Conservation (phyloP, 2,113 vertebrate genomes). For the Sialia sialis region DNA sequence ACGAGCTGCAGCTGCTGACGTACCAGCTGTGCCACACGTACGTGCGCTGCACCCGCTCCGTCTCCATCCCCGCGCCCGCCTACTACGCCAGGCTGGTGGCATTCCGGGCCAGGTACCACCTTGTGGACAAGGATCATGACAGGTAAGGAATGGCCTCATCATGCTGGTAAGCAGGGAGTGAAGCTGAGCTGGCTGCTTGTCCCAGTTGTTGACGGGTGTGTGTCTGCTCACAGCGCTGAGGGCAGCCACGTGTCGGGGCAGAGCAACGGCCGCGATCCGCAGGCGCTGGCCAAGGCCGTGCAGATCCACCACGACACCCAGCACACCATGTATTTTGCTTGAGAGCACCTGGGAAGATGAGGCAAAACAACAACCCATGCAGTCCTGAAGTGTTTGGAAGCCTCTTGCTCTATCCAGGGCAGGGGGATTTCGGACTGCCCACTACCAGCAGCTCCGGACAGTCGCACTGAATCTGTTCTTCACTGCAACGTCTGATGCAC, state of each 20-base stretch:
- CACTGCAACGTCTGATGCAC: constrained; percentile 78
- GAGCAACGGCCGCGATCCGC: constrained; percentile 96
- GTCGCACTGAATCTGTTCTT: constrained; percentile 80
- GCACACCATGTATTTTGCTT: constrained; percentile 99
- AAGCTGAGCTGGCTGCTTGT: neutral
- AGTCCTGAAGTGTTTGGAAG: constrained; percentile 66
- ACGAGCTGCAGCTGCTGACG: constrained; percentile 94
- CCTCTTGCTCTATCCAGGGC: constrained; percentile 49
- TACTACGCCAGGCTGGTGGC: constrained; percentile 97
- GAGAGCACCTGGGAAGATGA: constrained; percentile 67
- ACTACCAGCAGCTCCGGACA: constrained; percentile 85
- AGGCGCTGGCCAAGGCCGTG: constrained; percentile 95
- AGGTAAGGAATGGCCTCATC: constrained; percentile 73
- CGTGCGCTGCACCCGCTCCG: constrained; percentile 92
- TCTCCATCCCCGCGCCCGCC: constrained; percentile 96
- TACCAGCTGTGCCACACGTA: constrained; percentile 99
- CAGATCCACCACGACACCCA: constrained; percentile 99
- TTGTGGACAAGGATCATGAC: constrained; percentile 99
- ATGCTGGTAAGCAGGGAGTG: neutral
- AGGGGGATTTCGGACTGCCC: constrained; percentile 72
- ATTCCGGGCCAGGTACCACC: constrained; percentile 94
- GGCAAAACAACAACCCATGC: constrained; percentile 35
- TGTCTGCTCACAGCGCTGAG: constrained; percentile 83
- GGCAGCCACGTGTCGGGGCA: constrained; percentile 98
- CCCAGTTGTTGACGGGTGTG: neutral